Conservation (phyloP, 2,113 vertebrate genomes). For the Mesembrinibis cayennensis region DNA sequence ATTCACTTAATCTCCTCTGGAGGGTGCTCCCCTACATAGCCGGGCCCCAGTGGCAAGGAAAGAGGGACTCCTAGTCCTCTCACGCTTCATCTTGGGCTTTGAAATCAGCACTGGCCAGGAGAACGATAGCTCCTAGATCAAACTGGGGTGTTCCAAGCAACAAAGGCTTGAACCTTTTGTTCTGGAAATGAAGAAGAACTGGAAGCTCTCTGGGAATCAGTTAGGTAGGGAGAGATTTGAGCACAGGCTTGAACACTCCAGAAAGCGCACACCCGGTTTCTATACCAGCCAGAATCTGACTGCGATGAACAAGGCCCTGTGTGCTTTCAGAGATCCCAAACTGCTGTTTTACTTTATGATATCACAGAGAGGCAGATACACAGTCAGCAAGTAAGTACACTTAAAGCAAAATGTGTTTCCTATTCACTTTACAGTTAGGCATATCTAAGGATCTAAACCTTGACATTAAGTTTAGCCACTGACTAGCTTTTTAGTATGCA, state of each 20-base stretch:
- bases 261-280: neutral
- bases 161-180: neutral
- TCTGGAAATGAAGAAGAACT: neutral
- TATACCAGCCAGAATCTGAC: neutral
- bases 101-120: neutral
- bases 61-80: neutral
- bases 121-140: neutral
- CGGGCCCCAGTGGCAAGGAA: neutral
- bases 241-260: neutral
- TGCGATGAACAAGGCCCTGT: neutral
- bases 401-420: neutral
- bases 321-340: neutral
- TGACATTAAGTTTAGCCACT: neutral
- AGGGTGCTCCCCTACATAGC: neutral
- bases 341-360: neutral
- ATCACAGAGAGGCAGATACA: neutral
- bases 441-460: neutral
- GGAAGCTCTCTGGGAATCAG: neutral
- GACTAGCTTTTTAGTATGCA: neutral
- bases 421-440: neutral
- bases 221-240: neutral
- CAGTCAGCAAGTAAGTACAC: neutral
- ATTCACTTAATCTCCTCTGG: neutral
- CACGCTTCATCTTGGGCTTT: neutral
- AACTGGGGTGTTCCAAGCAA: neutral